A percentile compares a stretch with the other conserved stretches of the same genome.
These are phyloP conservation scores for Lutraria rhynchaena DNA, from an alignment of 1,140 invertebrate species.

Conservation along the genomic window DNA sequence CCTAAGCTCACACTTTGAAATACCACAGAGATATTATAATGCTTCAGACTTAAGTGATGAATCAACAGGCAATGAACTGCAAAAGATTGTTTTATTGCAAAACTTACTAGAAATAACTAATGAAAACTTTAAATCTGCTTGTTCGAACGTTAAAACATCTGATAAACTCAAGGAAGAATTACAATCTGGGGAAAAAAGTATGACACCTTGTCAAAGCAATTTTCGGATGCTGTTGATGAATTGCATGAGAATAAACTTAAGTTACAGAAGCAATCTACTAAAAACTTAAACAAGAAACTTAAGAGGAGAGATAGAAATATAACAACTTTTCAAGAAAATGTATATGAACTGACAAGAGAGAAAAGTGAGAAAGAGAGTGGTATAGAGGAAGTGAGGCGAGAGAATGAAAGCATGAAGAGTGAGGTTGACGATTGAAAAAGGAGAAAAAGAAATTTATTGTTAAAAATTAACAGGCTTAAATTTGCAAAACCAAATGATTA, in stretches of 20 bases:
- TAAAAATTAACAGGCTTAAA: too few species aligned
- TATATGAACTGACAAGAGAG: neutral
- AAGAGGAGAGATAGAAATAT: constrained; percentile 1
- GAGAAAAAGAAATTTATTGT: too few species aligned
- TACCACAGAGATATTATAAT: neutral
- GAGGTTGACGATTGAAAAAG: neutral
- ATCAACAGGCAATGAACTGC: neutral
- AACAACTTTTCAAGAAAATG: neutral
- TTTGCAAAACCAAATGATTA: too few species aligned
- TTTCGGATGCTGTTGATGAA: neutral
- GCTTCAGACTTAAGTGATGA: neutral
- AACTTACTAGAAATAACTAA: neutral
- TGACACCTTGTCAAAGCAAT: neutral
- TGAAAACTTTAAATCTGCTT: neutral
- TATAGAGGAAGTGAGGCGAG: neutral
- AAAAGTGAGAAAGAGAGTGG: neutral
- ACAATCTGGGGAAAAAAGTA: neutral
- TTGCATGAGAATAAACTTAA: neutral
- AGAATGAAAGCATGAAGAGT: neutral
- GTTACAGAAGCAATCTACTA: neutral
- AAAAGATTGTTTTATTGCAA: neutral
- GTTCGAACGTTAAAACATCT: neutral
- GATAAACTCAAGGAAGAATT: neutral
- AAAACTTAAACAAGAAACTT: constrained; percentile 2
- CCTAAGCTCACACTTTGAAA: neutral